A percentile compares a stretch with the other conserved stretches of the same genome.
phyloP scores from a whole-genome alignment of 1,140 invertebrate genomes.

The Tetramorium alpestre region DNA sequence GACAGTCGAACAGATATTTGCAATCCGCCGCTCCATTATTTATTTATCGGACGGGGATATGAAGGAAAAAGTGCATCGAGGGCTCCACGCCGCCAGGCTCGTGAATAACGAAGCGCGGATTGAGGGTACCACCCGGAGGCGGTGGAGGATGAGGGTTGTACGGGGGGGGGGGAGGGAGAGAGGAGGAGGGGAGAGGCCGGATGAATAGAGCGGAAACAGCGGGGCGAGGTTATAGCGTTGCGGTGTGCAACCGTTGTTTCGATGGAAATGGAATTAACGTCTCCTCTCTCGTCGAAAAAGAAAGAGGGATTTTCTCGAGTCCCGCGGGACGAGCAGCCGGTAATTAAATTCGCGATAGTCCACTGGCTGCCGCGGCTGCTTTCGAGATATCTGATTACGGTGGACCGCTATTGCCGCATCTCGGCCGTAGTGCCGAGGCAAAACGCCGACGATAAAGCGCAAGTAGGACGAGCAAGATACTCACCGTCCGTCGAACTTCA shows the following conservation, averaged over 20 bases:
- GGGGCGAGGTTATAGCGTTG: conserved; percentile 11
- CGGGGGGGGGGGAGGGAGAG: not conserved
- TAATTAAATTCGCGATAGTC: conserved; percentile 38
- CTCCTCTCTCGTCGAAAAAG: conserved; percentile 20
- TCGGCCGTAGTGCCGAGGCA: not conserved
- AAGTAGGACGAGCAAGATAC: not conserved
- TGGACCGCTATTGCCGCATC: conserved; percentile 4
- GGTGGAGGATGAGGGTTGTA: not conserved
- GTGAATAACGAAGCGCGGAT: conserved; percentile 57
- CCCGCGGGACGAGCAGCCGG: conserved; percentile 5
- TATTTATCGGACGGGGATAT: conserved; percentile 48
- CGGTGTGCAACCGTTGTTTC: conserved; percentile 30
- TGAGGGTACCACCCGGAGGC: conserved; percentile 5
- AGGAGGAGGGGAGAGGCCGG: not conserved
- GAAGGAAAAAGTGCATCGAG: conserved; percentile 25
- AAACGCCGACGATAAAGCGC: conserved; percentile 12
- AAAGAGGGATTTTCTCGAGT: not conserved
- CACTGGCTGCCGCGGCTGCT: conserved; percentile 8
- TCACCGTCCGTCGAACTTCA: conserved; percentile 4
- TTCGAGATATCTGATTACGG: conserved; percentile 30
- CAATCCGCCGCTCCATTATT: conserved; percentile 59
- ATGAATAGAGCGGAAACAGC: conserved; percentile 40
- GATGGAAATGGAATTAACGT: conserved; percentile 49
- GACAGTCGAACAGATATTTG: conserved; percentile 62
- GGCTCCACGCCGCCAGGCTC: not conserved